phyloP scores from a whole-genome alignment of 2,888 invertebrate genomes.

The Drosophila mimica region DNA sequence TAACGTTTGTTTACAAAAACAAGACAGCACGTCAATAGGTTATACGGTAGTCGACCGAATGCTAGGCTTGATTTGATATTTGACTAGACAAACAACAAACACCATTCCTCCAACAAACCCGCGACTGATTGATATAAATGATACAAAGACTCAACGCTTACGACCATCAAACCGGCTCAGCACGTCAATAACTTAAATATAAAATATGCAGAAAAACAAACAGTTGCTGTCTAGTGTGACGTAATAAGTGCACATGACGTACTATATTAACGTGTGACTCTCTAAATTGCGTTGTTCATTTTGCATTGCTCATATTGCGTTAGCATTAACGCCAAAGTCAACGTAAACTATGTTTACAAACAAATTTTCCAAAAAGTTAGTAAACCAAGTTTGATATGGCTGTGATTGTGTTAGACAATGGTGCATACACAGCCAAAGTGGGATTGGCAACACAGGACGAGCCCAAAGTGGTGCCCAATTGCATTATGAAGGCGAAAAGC shows the following conservation, averaged over 20 bases:
- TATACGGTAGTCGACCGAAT: too few relatives aligned
- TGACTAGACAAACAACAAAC: too few relatives aligned
- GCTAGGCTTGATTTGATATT: too few relatives aligned
- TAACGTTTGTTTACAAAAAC: not conserved
- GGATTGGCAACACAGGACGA: slow-evolving; percentile 90
- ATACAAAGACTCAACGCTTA: too few relatives aligned
- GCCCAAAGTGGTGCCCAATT: slow-evolving; percentile 95
- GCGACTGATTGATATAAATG: too few relatives aligned
- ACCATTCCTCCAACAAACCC: too few relatives aligned
- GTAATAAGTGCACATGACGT: not conserved
- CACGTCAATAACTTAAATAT: not conserved
- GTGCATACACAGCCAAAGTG: slow-evolving; percentile 93
- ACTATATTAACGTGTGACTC: not conserved
- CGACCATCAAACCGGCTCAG: not conserved
- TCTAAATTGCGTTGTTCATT: not conserved
- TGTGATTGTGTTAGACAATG: slow-evolving; percentile 91
- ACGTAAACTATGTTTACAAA: slow-evolving; percentile 20
- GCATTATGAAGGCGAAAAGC: slow-evolving; percentile 98
- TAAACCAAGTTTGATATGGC: slow-evolving; percentile 29
- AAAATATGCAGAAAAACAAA: not conserved
- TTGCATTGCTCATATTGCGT: slow-evolving; percentile 5
- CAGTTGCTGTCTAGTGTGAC: not conserved
- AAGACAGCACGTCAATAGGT: not conserved
- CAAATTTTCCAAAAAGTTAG: slow-evolving; percentile 1
- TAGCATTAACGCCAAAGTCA: not conserved